Evolutionary conservation across 2,797 vertebrate species (phyloP).

Genomic region (Pyrocephalus nanus): DNA sequence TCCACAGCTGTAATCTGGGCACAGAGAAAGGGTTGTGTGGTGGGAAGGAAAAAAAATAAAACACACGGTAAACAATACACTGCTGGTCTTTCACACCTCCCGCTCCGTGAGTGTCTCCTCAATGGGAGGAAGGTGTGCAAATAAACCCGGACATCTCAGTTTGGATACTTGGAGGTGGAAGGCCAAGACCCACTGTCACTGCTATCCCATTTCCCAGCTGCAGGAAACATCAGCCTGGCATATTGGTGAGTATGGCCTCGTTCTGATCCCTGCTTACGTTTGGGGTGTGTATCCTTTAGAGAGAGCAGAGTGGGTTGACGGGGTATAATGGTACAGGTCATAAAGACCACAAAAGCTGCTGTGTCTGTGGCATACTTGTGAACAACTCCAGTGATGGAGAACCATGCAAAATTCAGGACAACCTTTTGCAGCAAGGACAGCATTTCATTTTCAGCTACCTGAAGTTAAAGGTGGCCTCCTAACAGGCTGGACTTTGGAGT

Average conservation of each 20-base stretch:
- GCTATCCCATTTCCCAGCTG: not conserved
- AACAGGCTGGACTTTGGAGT: not conserved
- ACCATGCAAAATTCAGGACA: not conserved
- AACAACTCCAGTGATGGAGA: not conserved
- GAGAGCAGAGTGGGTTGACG: not conserved
- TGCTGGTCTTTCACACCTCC: not conserved
- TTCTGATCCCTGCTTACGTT: fast-evolving
- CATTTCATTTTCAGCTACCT: not conserved
- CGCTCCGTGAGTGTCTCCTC: fast-evolving
- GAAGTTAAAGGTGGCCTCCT: not conserved
- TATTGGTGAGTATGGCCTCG: not conserved
- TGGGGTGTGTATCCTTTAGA: not conserved
- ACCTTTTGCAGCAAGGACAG: not conserved
- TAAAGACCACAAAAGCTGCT: not conserved
- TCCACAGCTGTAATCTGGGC: not conserved
- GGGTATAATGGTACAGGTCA: too few species aligned
- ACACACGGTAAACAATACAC: not conserved
- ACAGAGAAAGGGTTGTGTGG: not conserved
- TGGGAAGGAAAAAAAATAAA: not conserved
- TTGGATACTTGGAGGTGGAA: not conserved
- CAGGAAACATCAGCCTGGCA: not conserved
- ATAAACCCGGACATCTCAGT: not conserved
- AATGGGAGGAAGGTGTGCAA: fast-evolving
- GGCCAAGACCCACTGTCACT: not conserved
- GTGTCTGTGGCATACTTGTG: not conserved